Conservation (phyloP, 1,140 invertebrate genomes). For the Camponotus pennsylvanicus region DNA sequence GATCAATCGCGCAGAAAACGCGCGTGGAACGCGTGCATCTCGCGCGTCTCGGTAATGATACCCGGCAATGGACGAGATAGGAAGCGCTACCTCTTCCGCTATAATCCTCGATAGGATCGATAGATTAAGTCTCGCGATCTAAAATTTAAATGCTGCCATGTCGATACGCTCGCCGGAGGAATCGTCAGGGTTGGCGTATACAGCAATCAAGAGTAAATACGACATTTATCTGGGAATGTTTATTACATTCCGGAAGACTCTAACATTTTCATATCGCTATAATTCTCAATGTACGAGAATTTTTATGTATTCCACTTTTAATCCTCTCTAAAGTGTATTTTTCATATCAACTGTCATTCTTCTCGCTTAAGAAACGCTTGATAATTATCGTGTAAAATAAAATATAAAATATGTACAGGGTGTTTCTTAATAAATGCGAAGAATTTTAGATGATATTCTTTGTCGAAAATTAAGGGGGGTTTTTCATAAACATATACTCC, state of each 20-base stretch:
- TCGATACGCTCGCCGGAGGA: background rate
- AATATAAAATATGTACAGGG: too few relatives aligned
- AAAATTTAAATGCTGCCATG: constrained; percentile 50
- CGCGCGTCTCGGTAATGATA: constrained; percentile 40
- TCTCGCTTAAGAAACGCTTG: background rate
- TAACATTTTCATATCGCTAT: background rate
- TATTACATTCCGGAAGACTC: background rate
- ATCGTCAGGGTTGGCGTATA: background rate
- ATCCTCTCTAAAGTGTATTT: background rate
- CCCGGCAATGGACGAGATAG: constrained; percentile 15
- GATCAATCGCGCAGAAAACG: constrained; percentile 40
- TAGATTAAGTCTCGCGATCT: constrained; percentile 42
- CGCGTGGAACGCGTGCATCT: constrained; percentile 24
- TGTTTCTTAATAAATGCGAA: too few relatives aligned
- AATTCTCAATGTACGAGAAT: background rate
- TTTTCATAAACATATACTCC: too few relatives aligned
- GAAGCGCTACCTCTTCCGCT: constrained; percentile 39
- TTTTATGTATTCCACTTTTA: background rate
- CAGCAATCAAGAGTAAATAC: background rate
- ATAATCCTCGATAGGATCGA: constrained; percentile 37
- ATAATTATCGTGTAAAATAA: background rate
- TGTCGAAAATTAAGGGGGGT: too few relatives aligned
- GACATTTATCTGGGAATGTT: background rate
- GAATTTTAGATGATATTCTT: too few relatives aligned
- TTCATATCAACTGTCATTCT: background rate